These are phyloP conservation scores for Hymenopus coronatus DNA, from an alignment of 2,888 invertebrate species.

Conservation along the genomic window DNA sequence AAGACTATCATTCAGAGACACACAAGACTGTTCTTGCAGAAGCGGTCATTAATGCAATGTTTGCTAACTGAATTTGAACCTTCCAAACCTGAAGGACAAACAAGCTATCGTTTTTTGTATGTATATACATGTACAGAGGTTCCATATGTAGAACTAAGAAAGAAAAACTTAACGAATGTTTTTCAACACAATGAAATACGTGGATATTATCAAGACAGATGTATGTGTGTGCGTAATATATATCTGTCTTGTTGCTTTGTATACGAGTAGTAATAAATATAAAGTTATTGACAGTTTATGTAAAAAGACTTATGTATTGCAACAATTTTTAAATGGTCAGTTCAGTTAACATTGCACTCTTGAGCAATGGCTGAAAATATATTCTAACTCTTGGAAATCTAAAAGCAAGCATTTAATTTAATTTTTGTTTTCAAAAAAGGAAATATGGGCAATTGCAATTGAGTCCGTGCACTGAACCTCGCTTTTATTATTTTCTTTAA, in stretches of 20 bases:
- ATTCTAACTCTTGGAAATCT: too few relatives aligned
- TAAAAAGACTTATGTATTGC: not conserved
- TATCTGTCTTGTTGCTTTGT: conserved; percentile 26
- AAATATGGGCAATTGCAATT: not conserved
- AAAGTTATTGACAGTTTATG: not conserved
- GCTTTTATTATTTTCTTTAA: not conserved
- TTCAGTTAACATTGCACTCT: not conserved
- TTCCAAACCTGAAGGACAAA: not conserved
- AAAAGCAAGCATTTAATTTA: not conserved
- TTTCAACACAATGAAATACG: not conserved
- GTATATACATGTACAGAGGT: conserved; percentile 15
- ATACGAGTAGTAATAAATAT: conserved; percentile 24
- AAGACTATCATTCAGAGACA: not conserved
- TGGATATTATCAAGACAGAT: not conserved
- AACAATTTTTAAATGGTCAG: not conserved
- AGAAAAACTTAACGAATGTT: conserved; percentile 2
- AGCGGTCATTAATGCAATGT: not conserved
- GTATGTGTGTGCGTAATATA: not conserved
- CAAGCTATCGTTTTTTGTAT: not conserved
- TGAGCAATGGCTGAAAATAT: not conserved
- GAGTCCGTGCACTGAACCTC: not conserved
- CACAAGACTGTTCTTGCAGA: not conserved
- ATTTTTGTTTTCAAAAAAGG: not conserved
- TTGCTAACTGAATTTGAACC: not conserved
- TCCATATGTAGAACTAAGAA: not conserved